Conservation (phyloP, 1,140 invertebrate genomes). For the Rhopalosiphum padi region DNA sequence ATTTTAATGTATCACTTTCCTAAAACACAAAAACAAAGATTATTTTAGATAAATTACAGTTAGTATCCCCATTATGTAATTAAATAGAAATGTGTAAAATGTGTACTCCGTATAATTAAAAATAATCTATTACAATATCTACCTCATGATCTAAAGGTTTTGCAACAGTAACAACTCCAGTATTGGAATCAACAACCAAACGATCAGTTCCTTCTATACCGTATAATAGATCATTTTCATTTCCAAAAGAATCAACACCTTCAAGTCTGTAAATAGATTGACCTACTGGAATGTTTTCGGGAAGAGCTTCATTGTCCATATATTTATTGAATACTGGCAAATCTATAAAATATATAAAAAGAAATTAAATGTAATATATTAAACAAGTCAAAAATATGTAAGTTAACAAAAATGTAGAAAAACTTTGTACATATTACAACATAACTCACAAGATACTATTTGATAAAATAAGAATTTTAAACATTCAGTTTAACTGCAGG, state of each 20-base stretch:
- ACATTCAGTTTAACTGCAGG: background rate
- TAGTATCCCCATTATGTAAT: background rate
- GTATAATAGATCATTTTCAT: slow-evolving; percentile 71
- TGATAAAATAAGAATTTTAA: background rate
- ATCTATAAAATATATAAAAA: background rate
- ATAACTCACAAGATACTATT: background rate
- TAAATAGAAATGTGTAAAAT: background rate
- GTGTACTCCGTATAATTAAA: background rate
- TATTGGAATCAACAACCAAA: slow-evolving; percentile 77
- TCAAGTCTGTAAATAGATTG: slow-evolving; percentile 77
- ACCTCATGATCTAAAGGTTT: slow-evolving; percentile 85
- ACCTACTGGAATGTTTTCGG: slow-evolving; percentile 80
- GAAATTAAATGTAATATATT: background rate
- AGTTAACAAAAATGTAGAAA: background rate
- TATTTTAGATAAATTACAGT: background rate
- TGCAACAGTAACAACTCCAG: slow-evolving; percentile 78
- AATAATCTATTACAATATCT: background rate
- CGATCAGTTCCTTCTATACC: slow-evolving; percentile 82
- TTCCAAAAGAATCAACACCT: slow-evolving; percentile 81
- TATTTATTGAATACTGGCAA: slow-evolving; percentile 73
- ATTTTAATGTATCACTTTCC: slow-evolving; percentile 77
- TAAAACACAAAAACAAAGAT: slow-evolving; percentile 64
- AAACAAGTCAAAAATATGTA: background rate
- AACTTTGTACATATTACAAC: background rate
- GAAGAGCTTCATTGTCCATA: slow-evolving; percentile 76